These are phyloP conservation scores for Trochalopteron elliotii DNA, from an alignment of 2,113 vertebrate species.

Conservation along the genomic window DNA sequence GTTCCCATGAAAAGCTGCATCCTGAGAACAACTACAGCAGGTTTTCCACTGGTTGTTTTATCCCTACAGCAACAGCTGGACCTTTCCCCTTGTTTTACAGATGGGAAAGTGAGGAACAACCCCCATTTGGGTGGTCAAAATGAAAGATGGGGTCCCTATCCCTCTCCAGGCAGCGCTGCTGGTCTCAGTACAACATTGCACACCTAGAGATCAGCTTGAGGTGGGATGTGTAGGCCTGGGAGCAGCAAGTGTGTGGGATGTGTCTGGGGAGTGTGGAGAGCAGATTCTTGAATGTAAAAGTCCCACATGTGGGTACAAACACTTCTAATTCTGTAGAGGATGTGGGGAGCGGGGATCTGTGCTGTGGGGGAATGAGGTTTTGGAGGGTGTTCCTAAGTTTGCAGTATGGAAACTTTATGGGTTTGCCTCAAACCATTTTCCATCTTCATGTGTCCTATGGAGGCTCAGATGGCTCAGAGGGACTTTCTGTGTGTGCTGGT, in stretches of 20 bases:
- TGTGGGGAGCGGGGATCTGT: not conserved
- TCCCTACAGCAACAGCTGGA: not conserved
- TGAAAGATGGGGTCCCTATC: not conserved
- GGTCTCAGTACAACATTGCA: not conserved
- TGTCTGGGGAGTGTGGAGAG: not conserved
- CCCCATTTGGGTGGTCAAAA: not conserved
- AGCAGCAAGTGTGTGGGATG: fast-evolving
- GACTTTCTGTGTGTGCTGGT: not conserved
- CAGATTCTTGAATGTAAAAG: not conserved
- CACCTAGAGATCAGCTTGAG: not conserved
- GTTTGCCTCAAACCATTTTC: not conserved
- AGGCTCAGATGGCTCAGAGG: not conserved
- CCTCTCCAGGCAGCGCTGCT: not conserved
- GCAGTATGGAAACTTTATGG: not conserved
- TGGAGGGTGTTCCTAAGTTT: not conserved
- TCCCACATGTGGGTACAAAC: not conserved
- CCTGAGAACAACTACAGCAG: not conserved
- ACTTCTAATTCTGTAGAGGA: not conserved
- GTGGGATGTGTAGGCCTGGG: fast-evolving
- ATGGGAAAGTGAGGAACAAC: not conserved
- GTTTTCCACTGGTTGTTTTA: not conserved
- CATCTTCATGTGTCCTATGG: not conserved
- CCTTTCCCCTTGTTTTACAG: not conserved
- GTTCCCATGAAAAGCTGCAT: not conserved
- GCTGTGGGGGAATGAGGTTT: not conserved